phyloP scores from a whole-genome alignment of 2,113 vertebrate genomes.

The Okapia johnstoni region DNA sequence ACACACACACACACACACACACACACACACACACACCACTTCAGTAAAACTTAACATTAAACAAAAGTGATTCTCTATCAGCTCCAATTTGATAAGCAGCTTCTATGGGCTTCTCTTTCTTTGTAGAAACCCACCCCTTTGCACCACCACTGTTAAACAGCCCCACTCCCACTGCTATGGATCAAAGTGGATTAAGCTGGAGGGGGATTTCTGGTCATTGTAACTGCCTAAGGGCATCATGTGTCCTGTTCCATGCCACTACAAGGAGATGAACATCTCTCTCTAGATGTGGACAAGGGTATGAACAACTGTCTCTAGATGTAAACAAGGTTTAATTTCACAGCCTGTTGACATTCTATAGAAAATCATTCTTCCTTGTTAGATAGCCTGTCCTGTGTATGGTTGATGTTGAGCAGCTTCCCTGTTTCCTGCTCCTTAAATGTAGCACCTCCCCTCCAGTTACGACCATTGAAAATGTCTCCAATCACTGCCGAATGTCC shows the following conservation, averaged over 20 bases:
- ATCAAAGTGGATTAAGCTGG: neutral
- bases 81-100: neutral
- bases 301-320: neutral
- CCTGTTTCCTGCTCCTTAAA: fast-evolving
- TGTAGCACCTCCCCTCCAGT: fast-evolving
- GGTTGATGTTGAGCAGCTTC: neutral
- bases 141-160: neutral
- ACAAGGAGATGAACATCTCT: neutral
- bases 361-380: neutral
- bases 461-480: neutral
- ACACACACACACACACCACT: neutral
- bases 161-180: no score
- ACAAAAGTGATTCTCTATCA: neutral
- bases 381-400: fast-evolving
- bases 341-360: no score
- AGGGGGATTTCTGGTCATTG: neutral
- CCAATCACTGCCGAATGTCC: no score
- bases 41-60: neutral
- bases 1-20: neutral
- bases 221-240: neutral
- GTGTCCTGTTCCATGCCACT: neutral
- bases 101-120: neutral
- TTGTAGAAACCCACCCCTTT: neutral
- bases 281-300: neutral
- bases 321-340: neutral